phyloP scores from a whole-genome alignment of 2,797 vertebrate genomes.

The Pipistrellus nathusii region DNA sequence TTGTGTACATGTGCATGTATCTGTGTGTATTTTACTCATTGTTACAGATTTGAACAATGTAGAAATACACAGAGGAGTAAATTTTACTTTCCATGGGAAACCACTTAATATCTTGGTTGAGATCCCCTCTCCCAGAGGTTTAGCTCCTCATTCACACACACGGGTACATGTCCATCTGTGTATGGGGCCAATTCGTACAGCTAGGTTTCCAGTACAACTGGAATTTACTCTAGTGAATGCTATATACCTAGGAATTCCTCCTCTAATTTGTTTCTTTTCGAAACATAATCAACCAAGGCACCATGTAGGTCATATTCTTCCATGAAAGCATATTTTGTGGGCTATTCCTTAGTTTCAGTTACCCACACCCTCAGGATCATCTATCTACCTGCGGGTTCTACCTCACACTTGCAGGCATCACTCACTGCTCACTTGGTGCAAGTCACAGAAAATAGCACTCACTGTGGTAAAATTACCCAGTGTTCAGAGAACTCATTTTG shows the following conservation, averaged over 20 bases:
- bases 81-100: background rate
- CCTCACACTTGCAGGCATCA: background rate
- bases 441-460: background rate
- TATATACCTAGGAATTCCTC: background rate
- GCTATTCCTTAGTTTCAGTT: background rate
- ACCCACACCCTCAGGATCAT: background rate
- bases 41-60: background rate
- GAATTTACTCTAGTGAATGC: background rate
- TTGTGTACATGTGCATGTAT: background rate
- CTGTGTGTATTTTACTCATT: background rate
- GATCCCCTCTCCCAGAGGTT: background rate
- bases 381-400: background rate
- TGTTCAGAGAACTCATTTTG: background rate
- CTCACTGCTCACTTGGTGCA: background rate
- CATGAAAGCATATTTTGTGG: background rate
- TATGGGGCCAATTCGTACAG: background rate
- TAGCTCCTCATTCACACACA: background rate
- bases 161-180: background rate
- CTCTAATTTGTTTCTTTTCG: background rate
- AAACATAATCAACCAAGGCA: constrained; percentile 1
- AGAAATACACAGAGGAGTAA: background rate
- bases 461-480: background rate
- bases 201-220: background rate
- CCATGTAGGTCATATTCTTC: background rate
- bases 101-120: background rate